A percentile compares a stretch with the other conserved stretches of the same genome.
phyloP scores from a whole-genome alignment of 2,797 vertebrate species.

The Leontopithecus rosalia region DNA sequence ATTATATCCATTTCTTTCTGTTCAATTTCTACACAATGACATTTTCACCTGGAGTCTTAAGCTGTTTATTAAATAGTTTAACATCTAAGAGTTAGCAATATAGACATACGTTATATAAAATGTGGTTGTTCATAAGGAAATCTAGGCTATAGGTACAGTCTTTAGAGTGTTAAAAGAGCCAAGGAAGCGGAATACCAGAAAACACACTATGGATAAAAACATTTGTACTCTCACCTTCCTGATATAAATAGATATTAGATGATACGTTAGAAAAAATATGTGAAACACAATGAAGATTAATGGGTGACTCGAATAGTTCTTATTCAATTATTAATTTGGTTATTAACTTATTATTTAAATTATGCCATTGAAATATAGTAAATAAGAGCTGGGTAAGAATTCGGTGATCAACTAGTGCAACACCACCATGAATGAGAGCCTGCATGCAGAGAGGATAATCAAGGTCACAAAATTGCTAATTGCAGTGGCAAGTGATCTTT shows the following conservation, averaged over 20 bases:
- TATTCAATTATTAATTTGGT: background rate
- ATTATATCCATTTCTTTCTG: background rate
- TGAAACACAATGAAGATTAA: background rate
- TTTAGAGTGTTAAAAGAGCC: background rate
- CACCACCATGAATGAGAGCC: background rate
- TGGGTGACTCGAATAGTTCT: background rate
- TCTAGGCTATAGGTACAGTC: background rate
- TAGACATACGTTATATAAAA: background rate
- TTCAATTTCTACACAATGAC: background rate
- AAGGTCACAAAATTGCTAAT: background rate
- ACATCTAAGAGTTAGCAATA: background rate
- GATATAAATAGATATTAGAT: background rate
- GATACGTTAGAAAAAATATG: background rate
- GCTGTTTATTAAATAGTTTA: slow-evolving; percentile 21
- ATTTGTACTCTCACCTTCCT: background rate
- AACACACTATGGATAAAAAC: background rate
- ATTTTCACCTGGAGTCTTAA: background rate
- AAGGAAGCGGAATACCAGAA: background rate
- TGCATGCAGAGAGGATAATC: background rate
- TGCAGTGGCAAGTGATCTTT: background rate
- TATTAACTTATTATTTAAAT: slow-evolving; percentile 3
- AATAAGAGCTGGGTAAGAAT: background rate
- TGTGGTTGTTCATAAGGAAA: slow-evolving; percentile 27
- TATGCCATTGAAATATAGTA: background rate
- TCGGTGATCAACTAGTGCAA: background rate